A percentile compares a stretch with the other conserved stretches of the same genome.
phyloP scores from a whole-genome alignment of 2,888 invertebrate species.

The Agonopterix arenella region DNA sequence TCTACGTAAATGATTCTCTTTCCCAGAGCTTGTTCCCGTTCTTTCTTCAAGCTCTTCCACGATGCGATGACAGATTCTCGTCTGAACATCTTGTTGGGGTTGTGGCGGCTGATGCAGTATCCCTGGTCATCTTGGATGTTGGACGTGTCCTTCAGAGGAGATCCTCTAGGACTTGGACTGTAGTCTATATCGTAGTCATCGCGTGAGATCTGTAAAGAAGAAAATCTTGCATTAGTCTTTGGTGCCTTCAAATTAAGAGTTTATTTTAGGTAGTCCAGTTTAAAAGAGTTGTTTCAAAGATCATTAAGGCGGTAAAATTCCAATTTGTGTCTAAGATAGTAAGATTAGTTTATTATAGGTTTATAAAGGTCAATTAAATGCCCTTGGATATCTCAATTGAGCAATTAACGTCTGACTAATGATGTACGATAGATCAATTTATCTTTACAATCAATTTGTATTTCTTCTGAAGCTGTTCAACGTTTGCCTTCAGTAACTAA shows the following conservation, averaged over 20 bases:
- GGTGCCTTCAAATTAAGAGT: too few species aligned
- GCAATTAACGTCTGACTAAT: neutral
- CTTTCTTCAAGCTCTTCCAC: slow-evolving; percentile 70
- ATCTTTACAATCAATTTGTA: too few species aligned
- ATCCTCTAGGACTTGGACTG: slow-evolving; percentile 60
- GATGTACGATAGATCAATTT: too few species aligned
- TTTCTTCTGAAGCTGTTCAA: too few species aligned
- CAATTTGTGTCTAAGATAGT: too few species aligned
- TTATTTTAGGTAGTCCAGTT: too few species aligned
- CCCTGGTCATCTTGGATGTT: slow-evolving; percentile 61
- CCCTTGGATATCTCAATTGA: neutral
- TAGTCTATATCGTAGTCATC: slow-evolving; percentile 67
- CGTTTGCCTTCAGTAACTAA: too few species aligned
- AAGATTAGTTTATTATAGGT: too few species aligned
- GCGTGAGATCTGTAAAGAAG: slow-evolving; percentile 61
- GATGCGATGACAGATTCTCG: slow-evolving; percentile 71
- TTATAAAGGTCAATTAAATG: too few species aligned
- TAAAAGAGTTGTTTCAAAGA: too few species aligned
- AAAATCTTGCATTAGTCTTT: neutral
- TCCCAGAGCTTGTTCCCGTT: slow-evolving; percentile 65
- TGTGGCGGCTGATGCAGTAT: slow-evolving; percentile 68
- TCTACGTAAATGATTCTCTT: slow-evolving; percentile 63
- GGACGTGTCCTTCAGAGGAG: slow-evolving; percentile 65
- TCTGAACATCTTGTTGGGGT: slow-evolving; percentile 68
- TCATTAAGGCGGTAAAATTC: too few species aligned